Percentiles rank a stretch among this genome's conserved stretches.
These are phyloP conservation scores for Limnephilus rhombicus DNA, from an alignment of 2,888 invertebrate genomes.

Conservation along the genomic window DNA sequence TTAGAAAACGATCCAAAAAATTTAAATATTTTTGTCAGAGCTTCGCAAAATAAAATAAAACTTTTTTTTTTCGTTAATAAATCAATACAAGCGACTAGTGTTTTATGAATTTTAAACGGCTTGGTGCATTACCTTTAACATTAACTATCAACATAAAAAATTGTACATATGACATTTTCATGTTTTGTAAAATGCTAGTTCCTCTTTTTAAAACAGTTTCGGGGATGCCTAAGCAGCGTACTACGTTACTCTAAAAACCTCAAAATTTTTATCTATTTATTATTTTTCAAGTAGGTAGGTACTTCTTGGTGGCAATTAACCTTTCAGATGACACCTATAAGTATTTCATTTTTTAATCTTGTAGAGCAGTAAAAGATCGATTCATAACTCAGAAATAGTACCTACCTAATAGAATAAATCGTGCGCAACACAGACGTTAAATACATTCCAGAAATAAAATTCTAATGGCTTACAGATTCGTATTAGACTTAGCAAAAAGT, in stretches of 20 bases:
- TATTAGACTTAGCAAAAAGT: neutral
- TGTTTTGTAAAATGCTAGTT: neutral
- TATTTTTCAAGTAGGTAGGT: neutral
- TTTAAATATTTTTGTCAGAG: too few relatives aligned
- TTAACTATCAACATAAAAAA: neutral
- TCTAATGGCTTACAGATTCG: neutral
- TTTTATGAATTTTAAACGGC: too few relatives aligned
- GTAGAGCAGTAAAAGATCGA: neutral
- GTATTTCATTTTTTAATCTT: neutral
- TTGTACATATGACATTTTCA: neutral
- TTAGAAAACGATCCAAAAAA: too few relatives aligned
- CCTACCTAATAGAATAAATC: neutral
- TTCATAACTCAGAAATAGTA: neutral
- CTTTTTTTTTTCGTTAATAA: too few relatives aligned
- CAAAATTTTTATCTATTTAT: neutral
- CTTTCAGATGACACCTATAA: neutral
- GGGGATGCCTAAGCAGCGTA: neutral
- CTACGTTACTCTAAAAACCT: neutral
- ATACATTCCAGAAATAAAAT: neutral
- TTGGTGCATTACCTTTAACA: too few relatives aligned
- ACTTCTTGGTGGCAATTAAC: neutral
- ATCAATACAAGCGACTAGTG: too few relatives aligned
- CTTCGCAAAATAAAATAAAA: too few relatives aligned
- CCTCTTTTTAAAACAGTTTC: neutral
- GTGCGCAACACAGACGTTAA: neutral